Evolutionary conservation across 2,113 vertebrate species (phyloP), one percentile per base, ranked within the genome.

Genomic region (Dendrocopos noguchii): DNA sequence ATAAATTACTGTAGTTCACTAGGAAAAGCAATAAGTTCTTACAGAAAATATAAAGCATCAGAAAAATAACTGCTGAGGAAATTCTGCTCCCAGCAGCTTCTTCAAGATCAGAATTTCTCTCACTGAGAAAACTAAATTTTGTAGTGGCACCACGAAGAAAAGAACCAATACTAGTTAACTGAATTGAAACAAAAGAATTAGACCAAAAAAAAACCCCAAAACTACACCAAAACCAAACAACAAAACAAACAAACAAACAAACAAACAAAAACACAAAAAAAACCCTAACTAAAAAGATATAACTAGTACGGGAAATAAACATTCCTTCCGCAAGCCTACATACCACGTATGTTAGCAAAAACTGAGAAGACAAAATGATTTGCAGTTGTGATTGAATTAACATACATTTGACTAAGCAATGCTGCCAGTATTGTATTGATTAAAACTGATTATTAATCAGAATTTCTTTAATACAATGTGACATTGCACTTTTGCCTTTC

Each of bases 111-210:
- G 47, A 75, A 46, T 60, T 89, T 80, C 21, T 81, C 22, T 75
- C 83, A 83, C n/a, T 68, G 46, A 92, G 75, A 94, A 90, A 96
- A 95, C 88, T 90, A 95, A 96, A 92, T 92, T 78, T 90, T 61
- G 20, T 80, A 25, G 64, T 92, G 77, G 83, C 80, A 95, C 70
- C 47, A 64, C 1, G 70, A 66, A 92, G 84, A 93, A 96, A 91
- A 93, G 80, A 95, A 88, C 80, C 72, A 72, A 80, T 59, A 79
- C 50, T 66, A 95, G 79, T 24, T 68, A 93, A 81, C 73, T 81
- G 72, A 96, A 92, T 36, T 86, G 84, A 72, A 87, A 64, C 15
- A 60, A 74, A 42, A n/a, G 7, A 46, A 34, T 71, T 39, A 47
- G 36, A 39, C 36, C 9, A 39, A 39, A 39, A 39, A 39, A 39